Evolutionary conservation across 92 coral and sea anemone genomes (phyloP), one percentile per base, ranked within the genome.

Genomic region (Zoanthus sociatus): DNA sequence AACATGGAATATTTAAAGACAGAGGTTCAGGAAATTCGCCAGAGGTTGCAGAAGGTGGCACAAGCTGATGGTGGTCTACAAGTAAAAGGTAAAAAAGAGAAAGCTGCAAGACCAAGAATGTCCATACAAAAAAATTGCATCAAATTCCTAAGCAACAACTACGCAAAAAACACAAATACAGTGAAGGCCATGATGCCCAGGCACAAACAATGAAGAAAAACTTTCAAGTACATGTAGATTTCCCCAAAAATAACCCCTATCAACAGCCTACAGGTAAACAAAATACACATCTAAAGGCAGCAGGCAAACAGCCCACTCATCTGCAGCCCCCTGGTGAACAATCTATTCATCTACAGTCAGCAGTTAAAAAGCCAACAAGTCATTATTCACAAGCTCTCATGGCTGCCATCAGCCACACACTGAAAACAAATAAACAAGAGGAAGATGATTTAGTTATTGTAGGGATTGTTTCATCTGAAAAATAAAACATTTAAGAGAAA

Each of bases 1-100:
- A 12, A 54, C 60, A 10, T 54, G 60, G 60, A 54, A 12, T 6
- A 15, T 15, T 54, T 54, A 54, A 54, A 54, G 60, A 66, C 63
- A 77, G 83, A 77, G 64, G 66, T 77, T 44, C 83, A 77, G n/a
- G 63, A 48, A 26, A 26, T 26, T 26, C 26, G 26, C 26, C 26
- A 26, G 26, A 77, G 83, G 83, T 77, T 77, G 16, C 44, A 20
- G 83, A 77, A 77, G 61, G 83, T 77, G 83, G 83, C 83, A 77
- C 83, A 66, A 66, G 46, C 83, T 77, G 83, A 77, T 77, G 83
- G 67, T 15, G 63, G 83, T 77, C 20, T 77, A 48, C 83, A 48
- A 50, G 83, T 77, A 77, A 66, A 77, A 77, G 51, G 83, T 44
- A 26, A 77, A 77, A 50, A 77, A 77, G 75, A 77, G 63, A 77